These are phyloP conservation scores for Megalops cyprinoides DNA, from an alignment of 2,797 vertebrate species.

Conservation along the genomic window DNA sequence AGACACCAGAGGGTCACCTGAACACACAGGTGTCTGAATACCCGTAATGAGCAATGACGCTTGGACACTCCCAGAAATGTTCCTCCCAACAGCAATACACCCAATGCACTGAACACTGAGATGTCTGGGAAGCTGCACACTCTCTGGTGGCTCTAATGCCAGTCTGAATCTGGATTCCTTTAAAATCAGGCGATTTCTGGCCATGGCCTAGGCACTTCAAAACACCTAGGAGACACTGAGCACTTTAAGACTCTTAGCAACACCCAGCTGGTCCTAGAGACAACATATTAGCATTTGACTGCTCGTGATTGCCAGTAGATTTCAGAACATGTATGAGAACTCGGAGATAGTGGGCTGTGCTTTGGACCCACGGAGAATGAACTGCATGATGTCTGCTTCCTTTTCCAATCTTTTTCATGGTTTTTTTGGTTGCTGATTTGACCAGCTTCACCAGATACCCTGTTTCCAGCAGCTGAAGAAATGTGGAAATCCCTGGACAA, in stretches of 20 bases:
- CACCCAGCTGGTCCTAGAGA: background rate
- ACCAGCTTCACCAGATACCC: background rate
- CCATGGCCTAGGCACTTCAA: background rate
- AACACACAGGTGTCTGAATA: background rate
- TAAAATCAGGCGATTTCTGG: background rate
- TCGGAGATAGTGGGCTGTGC: background rate
- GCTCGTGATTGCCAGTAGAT: background rate
- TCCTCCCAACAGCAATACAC: background rate
- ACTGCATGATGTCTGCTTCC: constrained; percentile 4
- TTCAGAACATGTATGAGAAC: background rate
- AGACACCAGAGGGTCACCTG: background rate
- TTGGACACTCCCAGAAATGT: background rate
- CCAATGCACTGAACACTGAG: background rate
- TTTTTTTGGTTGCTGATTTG: background rate
- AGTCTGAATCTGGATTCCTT: too few relatives aligned
- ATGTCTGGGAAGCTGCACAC: background rate
- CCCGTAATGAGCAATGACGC: background rate
- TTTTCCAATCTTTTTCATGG: background rate
- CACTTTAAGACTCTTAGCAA: constrained; percentile 10
- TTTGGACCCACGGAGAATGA: constrained; percentile 11
- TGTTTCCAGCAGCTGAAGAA: background rate
- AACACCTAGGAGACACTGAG: background rate
- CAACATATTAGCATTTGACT: background rate
- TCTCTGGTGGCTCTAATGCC: background rate
- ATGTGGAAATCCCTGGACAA: background rate